Conservation (phyloP, 2,797 vertebrate genomes). For the Dendrocincla fuliginosa region DNA sequence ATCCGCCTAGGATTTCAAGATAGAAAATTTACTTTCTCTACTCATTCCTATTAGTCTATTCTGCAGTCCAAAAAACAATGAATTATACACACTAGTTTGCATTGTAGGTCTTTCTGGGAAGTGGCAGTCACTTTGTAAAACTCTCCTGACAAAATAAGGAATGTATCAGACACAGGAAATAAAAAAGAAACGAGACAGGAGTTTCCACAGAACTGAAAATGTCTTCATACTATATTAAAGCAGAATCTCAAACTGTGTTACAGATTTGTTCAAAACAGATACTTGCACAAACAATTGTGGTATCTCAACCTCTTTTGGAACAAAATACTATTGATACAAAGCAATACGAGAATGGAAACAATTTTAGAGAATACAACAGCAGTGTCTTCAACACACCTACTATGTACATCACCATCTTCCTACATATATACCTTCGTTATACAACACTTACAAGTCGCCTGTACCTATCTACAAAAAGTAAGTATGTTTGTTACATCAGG, state of each 20-base stretch:
- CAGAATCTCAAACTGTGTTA: background rate
- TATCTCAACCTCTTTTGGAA: background rate
- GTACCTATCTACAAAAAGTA: background rate
- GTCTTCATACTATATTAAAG: background rate
- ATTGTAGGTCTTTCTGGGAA: background rate
- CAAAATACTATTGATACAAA: background rate
- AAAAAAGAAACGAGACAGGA: background rate
- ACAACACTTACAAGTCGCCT: background rate
- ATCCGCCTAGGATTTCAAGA: background rate
- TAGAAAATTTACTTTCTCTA: background rate
- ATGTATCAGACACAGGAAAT: background rate
- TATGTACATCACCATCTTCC: background rate
- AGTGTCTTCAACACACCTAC: background rate
- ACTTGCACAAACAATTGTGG: background rate
- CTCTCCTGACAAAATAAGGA: background rate
- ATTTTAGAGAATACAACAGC: background rate
- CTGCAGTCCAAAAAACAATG: background rate
- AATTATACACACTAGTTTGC: background rate
- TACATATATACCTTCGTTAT: background rate
- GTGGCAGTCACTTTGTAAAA: background rate
- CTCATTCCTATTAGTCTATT: background rate
- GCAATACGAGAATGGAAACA: background rate
- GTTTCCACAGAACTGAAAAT: background rate
- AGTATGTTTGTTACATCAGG: background rate
- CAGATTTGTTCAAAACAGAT: background rate